Evolutionary conservation across 2,888 invertebrate species (phyloP), one percentile per base, ranked within the genome.

Genomic region (Drosophila anomalipes): DNA sequence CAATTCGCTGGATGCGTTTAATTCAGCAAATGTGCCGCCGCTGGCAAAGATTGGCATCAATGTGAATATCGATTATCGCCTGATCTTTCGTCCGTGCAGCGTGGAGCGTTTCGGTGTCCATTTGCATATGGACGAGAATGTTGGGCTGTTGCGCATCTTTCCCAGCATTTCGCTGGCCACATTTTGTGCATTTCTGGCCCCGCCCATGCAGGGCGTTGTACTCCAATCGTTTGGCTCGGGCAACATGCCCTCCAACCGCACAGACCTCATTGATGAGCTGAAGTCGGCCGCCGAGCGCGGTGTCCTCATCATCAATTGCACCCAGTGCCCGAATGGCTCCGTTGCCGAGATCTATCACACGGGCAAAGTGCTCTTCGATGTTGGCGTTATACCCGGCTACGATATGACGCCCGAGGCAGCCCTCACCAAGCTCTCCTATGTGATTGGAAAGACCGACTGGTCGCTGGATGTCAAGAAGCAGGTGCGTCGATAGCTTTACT

Each of bases 181-280:
- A 30, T 95, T 97, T 2, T 94, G 93, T 78, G 95, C 96, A 0
- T 96, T 96, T 89, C 93, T 96, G 44, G 95, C 96, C 79, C 96
- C 97, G 3, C 97, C 98, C 19, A 96, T 96, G 71, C 94, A 94
- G 84, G 95, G 99, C 19, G 96, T 99, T 0, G 97, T 99, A 0
- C 93, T 99, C 49, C 97, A 98, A 93, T 97, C 97, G 0, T 99
- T 98, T 89, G 99, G 99, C 0, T 95, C 97, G 0, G 99, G 99
- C 0, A 99, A 99, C 91, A 95, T 98, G 41, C 99, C 99, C 0
- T 95, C 96, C 0, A 96, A 97, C 90, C 95, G 98, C 12, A 93
- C 94, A n/a, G 98, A 98, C 83, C 94, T 99, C 2, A 93, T 98
- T 10, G 94, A 95, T 0, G 96, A 95, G 79, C 94, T 99, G 28